Evolutionary conservation across 92 coral and sea anemone species (phyloP).

Genomic region (Umimayanthus chanpuru): DNA sequence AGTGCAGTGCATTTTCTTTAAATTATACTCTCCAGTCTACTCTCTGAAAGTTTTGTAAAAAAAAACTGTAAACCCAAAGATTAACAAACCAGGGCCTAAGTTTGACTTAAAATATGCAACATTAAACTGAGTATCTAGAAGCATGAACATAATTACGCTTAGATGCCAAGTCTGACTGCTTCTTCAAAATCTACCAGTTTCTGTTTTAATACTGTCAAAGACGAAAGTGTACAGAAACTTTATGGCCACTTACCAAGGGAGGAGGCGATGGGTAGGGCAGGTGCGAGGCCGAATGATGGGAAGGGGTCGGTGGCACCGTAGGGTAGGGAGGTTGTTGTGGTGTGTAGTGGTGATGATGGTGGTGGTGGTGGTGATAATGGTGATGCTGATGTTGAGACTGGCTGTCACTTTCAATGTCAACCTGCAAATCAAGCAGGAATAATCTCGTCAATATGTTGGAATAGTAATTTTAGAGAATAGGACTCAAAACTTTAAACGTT

Average conservation of each 20-base stretch:
- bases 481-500: neutral
- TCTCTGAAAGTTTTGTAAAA: too few relatives aligned
- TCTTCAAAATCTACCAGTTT: too few relatives aligned
- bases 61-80: too few relatives aligned
- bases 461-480: neutral
- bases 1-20: too few relatives aligned
- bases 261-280: slow-evolving; percentile 67
- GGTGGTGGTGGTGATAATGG: slow-evolving; percentile 90
- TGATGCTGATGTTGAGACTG: slow-evolving; percentile 73
- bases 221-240: neutral
- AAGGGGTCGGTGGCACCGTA: slow-evolving; percentile 67
- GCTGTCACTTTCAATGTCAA: slow-evolving; percentile 61
- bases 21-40: too few relatives aligned
- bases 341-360: slow-evolving; percentile 86
- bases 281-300: slow-evolving; percentile 70
- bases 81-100: too few relatives aligned
- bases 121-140: neutral
- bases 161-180: too few relatives aligned
- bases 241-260: slow-evolving; percentile 49
- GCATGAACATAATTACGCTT: neutral
- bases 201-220: neutral
- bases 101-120: too few relatives aligned
- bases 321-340: slow-evolving; percentile 74
- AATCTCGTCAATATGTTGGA: neutral
- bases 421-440: slow-evolving; percentile 59